A percentile compares a stretch with the other conserved stretches of the same genome.
These are phyloP conservation scores for Deroplatys truncata DNA, from an alignment of 2,888 invertebrate genomes.

Conservation along the genomic window DNA sequence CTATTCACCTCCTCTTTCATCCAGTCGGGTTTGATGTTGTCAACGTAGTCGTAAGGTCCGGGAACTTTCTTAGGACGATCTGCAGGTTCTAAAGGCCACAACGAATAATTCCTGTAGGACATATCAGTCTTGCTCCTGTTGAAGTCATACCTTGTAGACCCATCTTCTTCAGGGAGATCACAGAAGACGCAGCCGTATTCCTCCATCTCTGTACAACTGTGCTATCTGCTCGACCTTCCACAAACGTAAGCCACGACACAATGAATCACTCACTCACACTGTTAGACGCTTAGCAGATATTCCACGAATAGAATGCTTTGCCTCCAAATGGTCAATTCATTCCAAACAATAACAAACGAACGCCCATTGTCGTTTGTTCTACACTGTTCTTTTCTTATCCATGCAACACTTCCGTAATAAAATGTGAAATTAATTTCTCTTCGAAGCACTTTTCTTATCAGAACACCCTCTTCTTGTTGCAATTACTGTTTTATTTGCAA, in stretches of 20 bases:
- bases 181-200: neutral
- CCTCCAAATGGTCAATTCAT: neutral
- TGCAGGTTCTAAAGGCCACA: neutral
- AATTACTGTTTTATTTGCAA: too few species aligned
- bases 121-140: neutral
- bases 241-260: neutral
- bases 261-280: neutral
- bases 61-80: neutral
- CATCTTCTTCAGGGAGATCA: neutral
- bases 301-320: neutral
- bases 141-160: neutral
- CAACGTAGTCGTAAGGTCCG: neutral
- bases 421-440: neutral
- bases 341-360: neutral
- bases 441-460: too few species aligned
- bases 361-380: too few species aligned
- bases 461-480: too few species aligned
- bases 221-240: too few species aligned
- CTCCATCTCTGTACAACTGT: neutral
- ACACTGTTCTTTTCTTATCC: neutral
- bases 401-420: neutral
- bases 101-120: neutral
- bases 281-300: neutral
- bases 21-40: neutral
- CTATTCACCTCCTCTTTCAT: neutral